Conservation (phyloP, 2,113 vertebrate genomes). For the Centropus bengalensis region DNA sequence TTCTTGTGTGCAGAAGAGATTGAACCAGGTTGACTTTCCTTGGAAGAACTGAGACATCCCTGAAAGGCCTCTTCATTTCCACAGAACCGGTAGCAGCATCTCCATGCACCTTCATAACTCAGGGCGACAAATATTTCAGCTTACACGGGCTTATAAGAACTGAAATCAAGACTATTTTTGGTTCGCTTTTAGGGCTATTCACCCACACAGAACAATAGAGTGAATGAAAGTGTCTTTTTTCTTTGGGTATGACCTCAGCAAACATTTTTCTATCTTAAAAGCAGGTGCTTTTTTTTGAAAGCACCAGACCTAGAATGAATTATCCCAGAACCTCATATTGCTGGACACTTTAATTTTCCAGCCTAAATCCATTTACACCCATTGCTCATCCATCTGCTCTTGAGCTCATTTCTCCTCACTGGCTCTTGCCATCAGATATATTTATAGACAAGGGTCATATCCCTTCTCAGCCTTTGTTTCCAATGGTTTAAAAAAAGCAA, state of each 20-base stretch:
- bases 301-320: neutral
- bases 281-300: neutral
- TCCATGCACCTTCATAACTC: constrained; percentile 32
- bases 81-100: constrained; percentile 33
- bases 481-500: neutral
- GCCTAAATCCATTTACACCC: neutral
- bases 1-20: neutral
- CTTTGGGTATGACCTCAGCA: constrained; percentile 4
- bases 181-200: constrained; percentile 19
- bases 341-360: neutral
- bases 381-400: neutral
- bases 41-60: neutral
- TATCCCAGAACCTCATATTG: neutral
- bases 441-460: neutral
- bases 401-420: neutral
- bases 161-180: constrained; percentile 40
- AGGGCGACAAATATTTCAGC: constrained; percentile 10
- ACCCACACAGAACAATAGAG: neutral
- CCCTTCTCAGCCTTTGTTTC: neutral
- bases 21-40: neutral
- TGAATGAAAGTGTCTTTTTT: constrained; percentile 5
- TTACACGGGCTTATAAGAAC: neutral
- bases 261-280: neutral
- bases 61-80: constrained; percentile 35
- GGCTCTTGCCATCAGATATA: neutral